Base-by-base conservation (phyloP, 2,113 vertebrate genomes). In the Pionites leucogaster region DNA sequence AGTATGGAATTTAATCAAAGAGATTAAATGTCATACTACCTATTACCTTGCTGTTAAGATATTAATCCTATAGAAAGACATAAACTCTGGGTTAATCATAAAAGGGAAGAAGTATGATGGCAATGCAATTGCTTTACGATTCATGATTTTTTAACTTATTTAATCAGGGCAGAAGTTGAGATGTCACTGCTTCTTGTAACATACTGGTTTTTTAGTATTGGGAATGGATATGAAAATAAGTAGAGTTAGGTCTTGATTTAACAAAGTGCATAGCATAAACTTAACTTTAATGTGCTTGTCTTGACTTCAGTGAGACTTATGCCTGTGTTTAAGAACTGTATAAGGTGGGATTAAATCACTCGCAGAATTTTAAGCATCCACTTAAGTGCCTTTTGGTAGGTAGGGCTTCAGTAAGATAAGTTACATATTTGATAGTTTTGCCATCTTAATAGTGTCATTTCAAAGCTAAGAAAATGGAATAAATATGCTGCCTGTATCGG, bases 1-100 rank as follows among this genome's bases (percentile, higher is more conserved):
- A 96, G 95, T 97, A 96, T 91, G 91, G 85, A 96, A 93, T 97
- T 97, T 97, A 97, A 98, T 97, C 96, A 97, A 96, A 97, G 91
- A 97, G 90, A 96, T 97, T 96, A 95, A 98, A 96, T 96, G 95
- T 89, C 93, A 95, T 86, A 42, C 60, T 88, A 82, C 93, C 97
- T 95, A 96, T 95, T 92, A 96, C 80, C 69, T 97, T 88, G 67
- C 91, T 93, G 93, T 96, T 79, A 90, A 93, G 92, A 96, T 97
- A 97, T 98, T 98, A 97, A 96, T 96, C 92, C 85, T 92, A 89
- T 82, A 88, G 86, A 86, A 92, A 96, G 93, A 75, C 94, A 85
- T 93, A 90, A 96, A 93, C 74, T 86, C 85, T 25, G 39, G 46
- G 67, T 95, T 97, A 94, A 92, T 87, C 35, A 77, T 68, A 76